These are phyloP conservation scores for Otus sunia DNA, from an alignment of 2,113 vertebrate species.

Conservation along the genomic window DNA sequence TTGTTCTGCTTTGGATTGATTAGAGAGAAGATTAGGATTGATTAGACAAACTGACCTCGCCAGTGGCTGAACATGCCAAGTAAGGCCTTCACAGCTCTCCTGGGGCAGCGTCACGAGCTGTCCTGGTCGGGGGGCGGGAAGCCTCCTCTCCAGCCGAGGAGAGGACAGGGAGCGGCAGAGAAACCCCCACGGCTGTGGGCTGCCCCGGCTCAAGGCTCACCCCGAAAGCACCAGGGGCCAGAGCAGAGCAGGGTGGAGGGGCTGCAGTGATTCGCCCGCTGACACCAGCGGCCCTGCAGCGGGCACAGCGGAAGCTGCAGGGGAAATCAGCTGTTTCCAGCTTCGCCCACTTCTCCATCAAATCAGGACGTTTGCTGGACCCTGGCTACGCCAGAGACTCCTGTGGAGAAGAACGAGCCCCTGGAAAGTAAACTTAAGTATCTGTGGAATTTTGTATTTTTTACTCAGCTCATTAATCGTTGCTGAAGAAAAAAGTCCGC, in stretches of 20 bases:
- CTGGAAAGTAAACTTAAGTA: conserved; percentile 34
- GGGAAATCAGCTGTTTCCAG: not conserved
- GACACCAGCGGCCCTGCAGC: not conserved
- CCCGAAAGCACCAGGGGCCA: not conserved
- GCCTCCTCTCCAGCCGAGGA: not conserved
- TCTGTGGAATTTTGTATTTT: conserved; percentile 40
- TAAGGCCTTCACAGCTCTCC: not conserved
- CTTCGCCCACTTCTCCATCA: not conserved
- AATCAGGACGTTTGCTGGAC: not conserved
- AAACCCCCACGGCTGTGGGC: not conserved
- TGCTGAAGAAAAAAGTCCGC: not conserved
- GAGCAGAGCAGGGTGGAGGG: not conserved
- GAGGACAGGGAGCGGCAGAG: not conserved
- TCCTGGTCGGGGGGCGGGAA: not conserved
- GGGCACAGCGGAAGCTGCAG: not conserved
- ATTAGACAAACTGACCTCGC: not conserved
- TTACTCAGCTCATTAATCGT: conserved; percentile 57
- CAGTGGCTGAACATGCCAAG: not conserved
- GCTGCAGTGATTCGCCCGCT: not conserved
- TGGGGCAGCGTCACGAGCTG: not conserved
- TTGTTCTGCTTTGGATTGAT: not conserved
- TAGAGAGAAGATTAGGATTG: not conserved
- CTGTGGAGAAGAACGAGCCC: not conserved
- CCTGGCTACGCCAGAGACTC: not conserved
- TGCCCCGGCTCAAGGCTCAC: not conserved